Evolutionary conservation across 92 coral and sea anemone genomes (phyloP), one percentile per base, ranked within the genome.

Genomic region (Zoanthus solanderi): DNA sequence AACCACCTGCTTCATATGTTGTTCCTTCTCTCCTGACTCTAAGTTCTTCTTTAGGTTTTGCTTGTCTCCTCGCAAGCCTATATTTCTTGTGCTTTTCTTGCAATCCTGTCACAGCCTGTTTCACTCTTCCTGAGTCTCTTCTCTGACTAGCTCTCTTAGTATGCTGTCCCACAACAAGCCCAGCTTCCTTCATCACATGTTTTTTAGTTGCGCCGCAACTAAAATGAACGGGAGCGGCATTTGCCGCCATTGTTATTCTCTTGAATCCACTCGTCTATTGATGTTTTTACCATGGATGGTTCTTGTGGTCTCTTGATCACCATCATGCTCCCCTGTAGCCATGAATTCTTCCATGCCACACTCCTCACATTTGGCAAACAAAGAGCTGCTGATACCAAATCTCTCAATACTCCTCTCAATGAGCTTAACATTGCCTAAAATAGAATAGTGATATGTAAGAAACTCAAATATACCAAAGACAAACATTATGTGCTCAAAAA

Each of bases 121-220:
- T 17, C 29, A 74, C 78, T 74, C 78, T 74, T 42, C 78, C 76
- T 50, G 78, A 72, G 78, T 72, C 78, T 72, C 78, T 72, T 72
- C 78, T 72, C 47, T 46, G 13, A 72, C 78, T 72, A 34, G 54
- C 78, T 34, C 8, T 50, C 54, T 74, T 42, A 42, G 78, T 74
- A 42, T 74, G 78, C 18, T 42, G 54, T 50, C 58, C 58, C 11
- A 74, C 30, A 74, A 42, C 78, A 45, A 74, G 50, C 54, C 54
- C 58, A 13, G 78, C 78, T 48, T 74, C 54, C 78, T 74, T 28
- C 78, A 74, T 74, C 18, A 74, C 78, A 50, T 46, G 78, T 23
- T 46, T 74, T 46, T n/a, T 50, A 44, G 23, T 45, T 73, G 57
- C 78, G 17, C 78, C 78, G 29, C 78, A 15, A 73, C 78, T 73